phyloP scores from a whole-genome alignment of 2,113 vertebrate species.

The Neotoma lepida region DNA sequence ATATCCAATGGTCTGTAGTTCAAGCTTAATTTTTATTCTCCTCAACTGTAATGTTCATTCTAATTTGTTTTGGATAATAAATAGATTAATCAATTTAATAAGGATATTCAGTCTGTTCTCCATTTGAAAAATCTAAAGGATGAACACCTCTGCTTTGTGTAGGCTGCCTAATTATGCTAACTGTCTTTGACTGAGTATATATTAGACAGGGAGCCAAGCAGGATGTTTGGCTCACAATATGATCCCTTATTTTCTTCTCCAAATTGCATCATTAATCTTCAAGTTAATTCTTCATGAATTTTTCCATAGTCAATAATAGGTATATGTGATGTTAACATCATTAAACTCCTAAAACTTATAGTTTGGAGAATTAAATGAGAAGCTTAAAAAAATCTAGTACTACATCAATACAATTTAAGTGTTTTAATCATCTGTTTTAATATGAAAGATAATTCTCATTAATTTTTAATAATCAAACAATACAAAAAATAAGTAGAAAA shows the following conservation, averaged over 20 bases:
- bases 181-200: constrained; percentile 60
- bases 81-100: constrained; percentile 69
- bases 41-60: constrained; percentile 38
- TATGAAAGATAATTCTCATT: constrained; percentile 3
- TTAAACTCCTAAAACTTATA: constrained; percentile 58
- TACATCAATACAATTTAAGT: constrained; percentile 14
- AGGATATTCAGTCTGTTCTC: constrained; percentile 65
- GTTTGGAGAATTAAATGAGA: background rate
- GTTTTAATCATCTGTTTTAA: constrained; percentile 52
- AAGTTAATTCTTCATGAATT: constrained; percentile 71
- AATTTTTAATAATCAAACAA: constrained; percentile 31
- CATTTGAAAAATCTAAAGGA: constrained; percentile 62
- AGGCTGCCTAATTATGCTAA: constrained; percentile 70
- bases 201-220: constrained; percentile 57
- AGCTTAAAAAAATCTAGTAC: constrained; percentile 16
- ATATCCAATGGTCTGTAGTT: constrained; percentile 31
- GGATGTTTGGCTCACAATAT: constrained; percentile 55
- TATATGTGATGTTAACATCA: constrained; percentile 54
- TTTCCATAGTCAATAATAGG: constrained; percentile 32
- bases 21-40: constrained; percentile 57
- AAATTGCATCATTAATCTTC: constrained; percentile 68
- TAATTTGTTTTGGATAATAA: constrained; percentile 66
- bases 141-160: constrained; percentile 73
- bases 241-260: constrained; percentile 54
- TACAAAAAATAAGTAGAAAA: constrained; percentile 46